Percentiles rank a stretch among this genome's conserved stretches.
Evolutionary conservation across 2,888 invertebrate species (phyloP).

Genomic region (Lissonota sp.): DNA sequence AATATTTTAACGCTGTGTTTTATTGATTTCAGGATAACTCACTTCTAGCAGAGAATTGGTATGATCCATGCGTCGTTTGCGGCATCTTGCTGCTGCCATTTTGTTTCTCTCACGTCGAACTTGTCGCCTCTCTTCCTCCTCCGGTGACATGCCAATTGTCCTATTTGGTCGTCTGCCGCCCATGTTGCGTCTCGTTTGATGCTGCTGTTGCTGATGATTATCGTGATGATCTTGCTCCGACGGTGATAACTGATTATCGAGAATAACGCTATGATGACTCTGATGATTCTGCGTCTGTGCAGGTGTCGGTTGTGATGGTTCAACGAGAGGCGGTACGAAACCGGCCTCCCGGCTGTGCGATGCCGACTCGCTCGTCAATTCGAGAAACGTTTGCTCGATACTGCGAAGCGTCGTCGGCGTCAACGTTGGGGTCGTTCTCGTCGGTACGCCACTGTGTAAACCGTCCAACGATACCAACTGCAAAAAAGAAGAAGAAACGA

Average conservation of each 20-base stretch:
- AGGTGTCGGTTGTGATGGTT: conserved; percentile 82
- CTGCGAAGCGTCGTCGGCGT: conserved; percentile 96
- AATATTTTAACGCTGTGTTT: not conserved
- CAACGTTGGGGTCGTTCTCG: conserved; percentile 96
- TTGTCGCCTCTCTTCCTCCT: conserved; percentile 96
- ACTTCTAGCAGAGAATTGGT: conserved; percentile 94
- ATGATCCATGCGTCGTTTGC: conserved; percentile 97
- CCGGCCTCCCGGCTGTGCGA: conserved; percentile 94
- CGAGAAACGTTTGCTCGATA: conserved; percentile 96
- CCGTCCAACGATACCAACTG: conserved; percentile 94
- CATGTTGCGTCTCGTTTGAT: conserved; percentile 89
- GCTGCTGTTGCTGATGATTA: conserved; percentile 72
- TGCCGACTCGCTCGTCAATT: conserved; percentile 91
- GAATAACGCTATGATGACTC: conserved; percentile 60
- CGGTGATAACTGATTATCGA: conserved; percentile 75
- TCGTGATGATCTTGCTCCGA: conserved; percentile 85
- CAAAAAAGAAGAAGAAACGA: conserved; percentile 77
- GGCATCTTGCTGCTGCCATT: conserved; percentile 98
- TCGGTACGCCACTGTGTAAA: conserved; percentile 95
- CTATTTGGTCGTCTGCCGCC: conserved; percentile 93
- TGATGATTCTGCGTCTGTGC: conserved; percentile 82
- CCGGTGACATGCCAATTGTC: conserved; percentile 92
- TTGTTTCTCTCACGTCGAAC: conserved; percentile 97
- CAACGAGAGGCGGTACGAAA: conserved; percentile 93
- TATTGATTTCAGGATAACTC: conserved; percentile 74